Percentiles rank a stretch among this genome's conserved stretches.
Conservation (phyloP, 2,888 invertebrate genomes). For the Aspidiotus rigidus region DNA sequence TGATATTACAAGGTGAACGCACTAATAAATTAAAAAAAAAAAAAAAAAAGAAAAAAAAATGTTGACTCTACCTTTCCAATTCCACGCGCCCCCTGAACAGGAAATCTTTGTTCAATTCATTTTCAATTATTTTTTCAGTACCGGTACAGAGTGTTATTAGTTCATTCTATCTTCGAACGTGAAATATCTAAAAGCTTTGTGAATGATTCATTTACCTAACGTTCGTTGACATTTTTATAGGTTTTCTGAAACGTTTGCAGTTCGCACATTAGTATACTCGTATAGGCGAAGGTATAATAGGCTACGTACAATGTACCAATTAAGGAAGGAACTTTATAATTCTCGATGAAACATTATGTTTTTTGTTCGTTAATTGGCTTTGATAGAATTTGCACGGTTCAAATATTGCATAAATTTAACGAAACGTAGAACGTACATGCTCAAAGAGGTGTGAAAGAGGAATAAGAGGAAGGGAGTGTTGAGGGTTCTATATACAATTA, state of each 20-base stretch:
- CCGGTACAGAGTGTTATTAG: not conserved
- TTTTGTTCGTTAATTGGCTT: slow-evolving; percentile 24
- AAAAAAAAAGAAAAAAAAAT: not conserved
- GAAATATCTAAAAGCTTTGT: not conserved
- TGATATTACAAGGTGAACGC: no score
- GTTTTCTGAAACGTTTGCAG: not conserved
- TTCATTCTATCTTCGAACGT: slow-evolving; percentile 1
- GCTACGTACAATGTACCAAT: not conserved
- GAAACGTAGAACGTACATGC: not conserved
- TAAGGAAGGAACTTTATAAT: not conserved
- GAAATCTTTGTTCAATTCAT: not conserved
- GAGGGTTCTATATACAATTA: no score
- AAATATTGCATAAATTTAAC: slow-evolving; percentile 19
- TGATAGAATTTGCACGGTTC: slow-evolving; percentile 23
- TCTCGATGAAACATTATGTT: not conserved
- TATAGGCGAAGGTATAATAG: no score
- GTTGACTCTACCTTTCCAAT: not conserved
- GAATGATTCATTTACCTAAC: not conserved
- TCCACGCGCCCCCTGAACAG: not conserved
- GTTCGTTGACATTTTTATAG: not conserved
- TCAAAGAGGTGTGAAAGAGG: no score
- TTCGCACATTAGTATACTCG: not conserved
- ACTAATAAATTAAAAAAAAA: not conserved
- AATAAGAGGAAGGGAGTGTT: no score
- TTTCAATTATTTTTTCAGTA: not conserved